These are phyloP conservation scores for Euura saliciscinereae DNA, from an alignment of 1,140 invertebrate genomes.

Conservation along the genomic window DNA sequence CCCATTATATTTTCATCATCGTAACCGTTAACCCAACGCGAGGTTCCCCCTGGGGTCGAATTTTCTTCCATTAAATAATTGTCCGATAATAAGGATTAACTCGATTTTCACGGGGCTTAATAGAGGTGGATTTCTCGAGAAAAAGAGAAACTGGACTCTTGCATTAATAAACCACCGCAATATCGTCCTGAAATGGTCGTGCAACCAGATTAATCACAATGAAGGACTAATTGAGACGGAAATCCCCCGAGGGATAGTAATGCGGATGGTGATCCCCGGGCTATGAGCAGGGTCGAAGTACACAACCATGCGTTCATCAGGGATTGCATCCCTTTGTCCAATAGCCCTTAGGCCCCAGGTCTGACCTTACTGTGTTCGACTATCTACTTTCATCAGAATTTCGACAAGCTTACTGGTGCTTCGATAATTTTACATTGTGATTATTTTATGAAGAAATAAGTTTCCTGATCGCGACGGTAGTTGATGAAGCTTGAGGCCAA, in stretches of 20 bases:
- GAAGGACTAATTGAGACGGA: constrained; percentile 2
- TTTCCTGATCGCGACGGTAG: no score
- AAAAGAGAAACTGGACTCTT: not conserved
- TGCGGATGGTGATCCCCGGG: not conserved
- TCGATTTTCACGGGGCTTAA: not conserved
- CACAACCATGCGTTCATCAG: not conserved
- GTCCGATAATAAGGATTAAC: not conserved
- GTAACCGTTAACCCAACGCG: no score
- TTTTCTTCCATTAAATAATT: no score
- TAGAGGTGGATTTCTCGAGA: not conserved
- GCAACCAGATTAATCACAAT: constrained; percentile 5
- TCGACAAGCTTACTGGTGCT: no score
- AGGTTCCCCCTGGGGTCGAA: no score
- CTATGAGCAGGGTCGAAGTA: not conserved
- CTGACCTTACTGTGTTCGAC: not conserved
- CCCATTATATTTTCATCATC: no score
- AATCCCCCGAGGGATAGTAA: not conserved
- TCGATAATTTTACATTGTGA: no score
- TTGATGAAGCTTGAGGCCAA: no score
- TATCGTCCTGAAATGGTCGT: not conserved
- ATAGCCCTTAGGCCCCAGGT: not conserved
- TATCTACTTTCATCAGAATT: not conserved
- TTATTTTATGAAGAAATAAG: no score
- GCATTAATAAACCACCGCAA: not conserved
- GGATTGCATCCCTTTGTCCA: not conserved